A percentile compares a stretch with the other conserved stretches of the same genome.
Conservation (phyloP, 2,797 vertebrate genomes). For the Spinibarbus caldwelli region DNA sequence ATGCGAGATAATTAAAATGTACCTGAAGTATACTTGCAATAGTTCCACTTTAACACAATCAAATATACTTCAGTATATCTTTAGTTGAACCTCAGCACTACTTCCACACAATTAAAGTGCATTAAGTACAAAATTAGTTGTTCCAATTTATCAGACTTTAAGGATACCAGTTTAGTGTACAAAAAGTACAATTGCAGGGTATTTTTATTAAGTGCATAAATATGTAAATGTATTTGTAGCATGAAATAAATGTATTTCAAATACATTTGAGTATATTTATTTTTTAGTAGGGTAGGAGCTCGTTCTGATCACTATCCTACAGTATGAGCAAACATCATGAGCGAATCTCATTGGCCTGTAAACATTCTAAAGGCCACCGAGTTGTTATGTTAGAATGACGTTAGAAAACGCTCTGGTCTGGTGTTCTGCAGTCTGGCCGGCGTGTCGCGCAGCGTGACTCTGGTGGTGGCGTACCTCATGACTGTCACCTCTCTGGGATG, state of each 20-base stretch:
- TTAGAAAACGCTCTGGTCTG: not conserved
- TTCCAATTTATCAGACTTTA: too few species aligned
- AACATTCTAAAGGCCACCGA: not conserved
- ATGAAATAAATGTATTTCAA: not conserved
- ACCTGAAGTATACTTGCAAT: too few species aligned
- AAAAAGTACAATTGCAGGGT: too few species aligned
- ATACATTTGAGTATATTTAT: too few species aligned
- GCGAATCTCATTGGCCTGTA: not conserved
- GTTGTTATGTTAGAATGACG: not conserved
- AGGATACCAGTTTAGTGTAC: too few species aligned
- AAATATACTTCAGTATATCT: too few species aligned
- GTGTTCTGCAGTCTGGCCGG: slow-evolving; percentile 85
- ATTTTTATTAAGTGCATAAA: too few species aligned
- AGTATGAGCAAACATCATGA: not conserved
- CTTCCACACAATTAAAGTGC: too few species aligned
- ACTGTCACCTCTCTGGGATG: slow-evolving; percentile 91
- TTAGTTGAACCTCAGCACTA: too few species aligned
- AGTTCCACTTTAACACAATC: too few species aligned
- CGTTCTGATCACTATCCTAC: not conserved
- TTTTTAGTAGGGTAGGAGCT: not conserved
- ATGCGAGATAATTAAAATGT: too few species aligned
- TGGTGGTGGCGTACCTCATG: slow-evolving; percentile 97
- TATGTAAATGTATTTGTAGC: not conserved
- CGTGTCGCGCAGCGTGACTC: slow-evolving; percentile 92
- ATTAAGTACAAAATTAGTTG: too few species aligned